Evolutionary conservation across 53 echinoderm and acorn worm species (phyloP), one percentile per base, ranked within the genome.

Genomic region (Pentamera pediparva): DNA sequence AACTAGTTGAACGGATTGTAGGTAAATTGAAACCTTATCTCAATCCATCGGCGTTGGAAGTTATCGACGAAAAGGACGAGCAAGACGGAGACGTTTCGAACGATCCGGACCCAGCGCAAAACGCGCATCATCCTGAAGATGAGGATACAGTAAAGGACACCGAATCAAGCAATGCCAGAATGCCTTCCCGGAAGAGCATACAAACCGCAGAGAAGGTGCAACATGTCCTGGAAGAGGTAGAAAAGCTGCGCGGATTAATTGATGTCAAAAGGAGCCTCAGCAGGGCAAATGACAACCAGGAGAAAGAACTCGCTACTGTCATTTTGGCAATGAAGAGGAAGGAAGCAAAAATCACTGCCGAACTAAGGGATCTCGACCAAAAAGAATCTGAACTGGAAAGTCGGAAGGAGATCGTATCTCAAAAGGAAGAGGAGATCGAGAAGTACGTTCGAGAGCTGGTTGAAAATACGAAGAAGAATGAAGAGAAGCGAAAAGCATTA

Each of bases 341-440:
- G 27, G 67, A 67, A 67, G 67, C 67, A 21, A 67, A 67, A 9
- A 13, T 67, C 12, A 15, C 43, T 3, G 6, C 17, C 6, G 30
- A 45, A 29, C 30, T 67, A 45, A 67, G 45, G 30, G 67, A 67
- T 6, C 13, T 67, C 30, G 67, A 43, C 11, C 67, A 67, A 32
- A 67, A 6, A 3, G 67, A 67, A 39, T 41, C 37, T 8, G 24
- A 67, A 13, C 29, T 67, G 41, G 25, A 24, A 17, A 67, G 67
- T 26, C 45, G 67, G 12, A 67, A 24, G 29, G 67, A 43, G 13
- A 67, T 78, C 21, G 9, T 61, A 64, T 43, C 40, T 19, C 39
- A 75, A 35, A 59, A 59, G 29, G 75, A 75, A 19, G 75, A 75
- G 15, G 75, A 75, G 29, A 59, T 57, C 10, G 75, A 75, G 25